Conservation (phyloP, 2,113 vertebrate genomes). For the Pica pica region DNA sequence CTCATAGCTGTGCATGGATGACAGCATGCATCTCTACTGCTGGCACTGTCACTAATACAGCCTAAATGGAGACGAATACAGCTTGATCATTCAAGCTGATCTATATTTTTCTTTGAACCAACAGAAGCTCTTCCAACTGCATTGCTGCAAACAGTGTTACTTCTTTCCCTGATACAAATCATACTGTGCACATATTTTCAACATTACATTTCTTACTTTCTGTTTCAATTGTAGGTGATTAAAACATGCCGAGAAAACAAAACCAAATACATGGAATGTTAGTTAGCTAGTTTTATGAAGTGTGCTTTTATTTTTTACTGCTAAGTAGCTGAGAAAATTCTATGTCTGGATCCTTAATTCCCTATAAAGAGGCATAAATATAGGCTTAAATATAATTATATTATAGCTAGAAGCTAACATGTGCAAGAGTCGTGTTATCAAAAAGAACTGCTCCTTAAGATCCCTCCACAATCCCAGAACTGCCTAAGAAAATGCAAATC, state of each 20-base stretch:
- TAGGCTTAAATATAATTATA: slow-evolving; percentile 4
- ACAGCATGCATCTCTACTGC: slow-evolving; percentile 6
- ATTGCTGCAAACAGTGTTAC: background rate
- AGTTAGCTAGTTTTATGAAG: background rate
- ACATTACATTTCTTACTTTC: background rate
- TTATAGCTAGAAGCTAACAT: slow-evolving; percentile 11
- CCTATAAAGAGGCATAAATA: background rate
- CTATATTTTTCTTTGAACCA: slow-evolving; percentile 23
- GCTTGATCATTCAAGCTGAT: slow-evolving; percentile 20
- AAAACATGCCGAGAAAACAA: background rate
- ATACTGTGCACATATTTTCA: background rate
- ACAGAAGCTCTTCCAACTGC: slow-evolving; percentile 20
- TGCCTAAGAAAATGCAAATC: slow-evolving; percentile 32
- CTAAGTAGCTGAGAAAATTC: background rate
- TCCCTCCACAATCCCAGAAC: background rate
- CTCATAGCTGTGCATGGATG: slow-evolving; percentile 9
- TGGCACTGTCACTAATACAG: slow-evolving; percentile 35
- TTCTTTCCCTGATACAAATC: background rate
- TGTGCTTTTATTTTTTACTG: background rate
- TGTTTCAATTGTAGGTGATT: background rate
- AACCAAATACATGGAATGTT: background rate
- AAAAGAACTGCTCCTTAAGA: background rate
- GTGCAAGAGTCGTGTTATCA: background rate
- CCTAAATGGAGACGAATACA: slow-evolving; percentile 4
- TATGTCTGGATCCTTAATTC: background rate